phyloP scores from a whole-genome alignment of 2,113 vertebrate genomes.

The Antennarius striatus region DNA sequence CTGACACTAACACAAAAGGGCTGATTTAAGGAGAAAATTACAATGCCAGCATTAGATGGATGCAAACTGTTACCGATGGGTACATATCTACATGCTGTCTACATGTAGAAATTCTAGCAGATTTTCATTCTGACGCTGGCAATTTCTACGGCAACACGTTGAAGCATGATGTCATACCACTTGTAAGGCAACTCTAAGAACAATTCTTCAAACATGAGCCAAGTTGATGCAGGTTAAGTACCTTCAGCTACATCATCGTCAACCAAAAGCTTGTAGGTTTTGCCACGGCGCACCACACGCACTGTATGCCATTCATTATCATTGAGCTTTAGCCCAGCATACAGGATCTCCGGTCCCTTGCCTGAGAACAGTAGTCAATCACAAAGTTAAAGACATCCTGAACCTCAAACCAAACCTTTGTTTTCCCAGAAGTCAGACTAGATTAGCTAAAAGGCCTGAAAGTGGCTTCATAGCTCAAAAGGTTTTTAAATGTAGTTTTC shows the following conservation, averaged over 20 bases:
- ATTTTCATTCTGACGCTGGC: neutral
- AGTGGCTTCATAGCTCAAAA: neutral
- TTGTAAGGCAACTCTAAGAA: slow-evolving; percentile 35
- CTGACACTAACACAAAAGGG: slow-evolving; percentile 79
- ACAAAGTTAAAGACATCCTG: slow-evolving; percentile 82
- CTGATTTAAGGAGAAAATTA: slow-evolving; percentile 74
- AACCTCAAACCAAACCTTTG: slow-evolving; percentile 78
- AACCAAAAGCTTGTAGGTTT: slow-evolving; percentile 95
- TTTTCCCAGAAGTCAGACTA: slow-evolving; percentile 51
- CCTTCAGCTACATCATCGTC: slow-evolving; percentile 98
- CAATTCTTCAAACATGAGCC: slow-evolving; percentile 61
- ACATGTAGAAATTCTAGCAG: slow-evolving; percentile 2
- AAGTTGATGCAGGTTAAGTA: slow-evolving; percentile 75
- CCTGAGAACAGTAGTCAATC: slow-evolving; percentile 86
- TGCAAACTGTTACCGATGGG: slow-evolving; percentile 36
- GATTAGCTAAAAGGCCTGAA: neutral
- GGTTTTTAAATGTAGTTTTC: slow-evolving; percentile 2
- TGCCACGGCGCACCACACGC: slow-evolving; percentile 95
- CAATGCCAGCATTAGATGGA: slow-evolving; percentile 64
- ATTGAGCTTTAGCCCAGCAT: slow-evolving; percentile 98
- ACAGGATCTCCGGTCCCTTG: slow-evolving; percentile 98
- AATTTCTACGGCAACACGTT: slow-evolving; percentile 25
- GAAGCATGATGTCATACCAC: slow-evolving; percentile 25
- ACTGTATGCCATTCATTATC: slow-evolving; percentile 99
- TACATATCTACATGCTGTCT: slow-evolving; percentile 25